These are phyloP conservation scores for Osmerus eperlanus DNA, from an alignment of 2,113 vertebrate species.

Conservation along the genomic window DNA sequence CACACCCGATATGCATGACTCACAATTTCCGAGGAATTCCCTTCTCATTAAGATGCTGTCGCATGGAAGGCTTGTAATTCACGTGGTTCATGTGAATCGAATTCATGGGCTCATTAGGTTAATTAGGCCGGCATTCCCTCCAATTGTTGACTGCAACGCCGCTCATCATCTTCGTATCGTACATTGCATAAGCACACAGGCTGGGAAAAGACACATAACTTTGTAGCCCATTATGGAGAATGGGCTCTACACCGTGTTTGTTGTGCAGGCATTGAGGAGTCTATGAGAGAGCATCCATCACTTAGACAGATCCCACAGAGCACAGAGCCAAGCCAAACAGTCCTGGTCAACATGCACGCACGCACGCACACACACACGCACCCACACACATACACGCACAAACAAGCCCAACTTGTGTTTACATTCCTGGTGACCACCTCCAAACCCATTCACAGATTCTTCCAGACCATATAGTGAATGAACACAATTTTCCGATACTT, in stretches of 20 bases:
- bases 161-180: not conserved
- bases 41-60: not conserved
- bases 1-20: not conserved
- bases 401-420: not conserved
- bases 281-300: slow-evolving; percentile 15
- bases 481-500: too few relatives aligned
- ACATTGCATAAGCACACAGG: not conserved
- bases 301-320: slow-evolving; percentile 12
- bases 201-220: not conserved
- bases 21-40: not conserved
- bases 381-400: not conserved
- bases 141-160: not conserved
- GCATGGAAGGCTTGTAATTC: not conserved
- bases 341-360: slow-evolving; percentile 19
- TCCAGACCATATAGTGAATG: slow-evolving; percentile 2
- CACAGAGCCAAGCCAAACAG: slow-evolving; percentile 14
- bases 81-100: not conserved
- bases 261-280: not conserved
- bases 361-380: slow-evolving; percentile 1
- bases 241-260: not conserved
- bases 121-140: not conserved
- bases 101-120: not conserved
- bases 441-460: not conserved
- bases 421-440: not conserved
- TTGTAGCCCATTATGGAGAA: too few relatives aligned